Conservation (phyloP, 2,888 invertebrate species). For the Lapara coniferarum region DNA sequence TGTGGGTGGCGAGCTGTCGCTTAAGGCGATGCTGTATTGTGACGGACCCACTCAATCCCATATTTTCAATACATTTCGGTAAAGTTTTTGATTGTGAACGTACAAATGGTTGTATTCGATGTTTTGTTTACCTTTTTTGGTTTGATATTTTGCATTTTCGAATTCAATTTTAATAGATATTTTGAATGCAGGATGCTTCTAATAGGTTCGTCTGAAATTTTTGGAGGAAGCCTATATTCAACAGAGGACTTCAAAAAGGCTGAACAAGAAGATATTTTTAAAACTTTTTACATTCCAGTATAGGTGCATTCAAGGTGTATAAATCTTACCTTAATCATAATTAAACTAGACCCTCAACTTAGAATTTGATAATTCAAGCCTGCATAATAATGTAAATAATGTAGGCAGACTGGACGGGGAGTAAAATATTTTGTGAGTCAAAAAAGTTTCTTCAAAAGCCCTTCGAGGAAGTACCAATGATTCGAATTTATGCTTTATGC, state of each 20-base stretch:
- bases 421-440: constrained; percentile 35
- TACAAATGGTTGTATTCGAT: constrained; percentile 25
- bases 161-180: no score
- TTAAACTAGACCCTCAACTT: no score
- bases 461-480: constrained; percentile 74
- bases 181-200: not conserved
- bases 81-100: constrained; percentile 26
- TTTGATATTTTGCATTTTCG: not conserved
- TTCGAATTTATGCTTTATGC: constrained; percentile 82
- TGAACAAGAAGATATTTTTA: no score
- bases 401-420: not conserved
- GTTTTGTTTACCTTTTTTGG: constrained; percentile 22
- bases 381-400: no score
- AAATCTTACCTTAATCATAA: no score
- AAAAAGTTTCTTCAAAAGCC: constrained; percentile 50
- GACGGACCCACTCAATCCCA: constrained; percentile 34
- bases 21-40: constrained; percentile 60
- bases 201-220: no score
- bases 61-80: constrained; percentile 31
- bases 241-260: no score
- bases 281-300: no score
- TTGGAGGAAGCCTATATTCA: no score
- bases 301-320: no score
- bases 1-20: constrained; percentile 69
- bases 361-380: no score